Conservation (phyloP, 2,797 vertebrate genomes). For the Nyctalus aviator region DNA sequence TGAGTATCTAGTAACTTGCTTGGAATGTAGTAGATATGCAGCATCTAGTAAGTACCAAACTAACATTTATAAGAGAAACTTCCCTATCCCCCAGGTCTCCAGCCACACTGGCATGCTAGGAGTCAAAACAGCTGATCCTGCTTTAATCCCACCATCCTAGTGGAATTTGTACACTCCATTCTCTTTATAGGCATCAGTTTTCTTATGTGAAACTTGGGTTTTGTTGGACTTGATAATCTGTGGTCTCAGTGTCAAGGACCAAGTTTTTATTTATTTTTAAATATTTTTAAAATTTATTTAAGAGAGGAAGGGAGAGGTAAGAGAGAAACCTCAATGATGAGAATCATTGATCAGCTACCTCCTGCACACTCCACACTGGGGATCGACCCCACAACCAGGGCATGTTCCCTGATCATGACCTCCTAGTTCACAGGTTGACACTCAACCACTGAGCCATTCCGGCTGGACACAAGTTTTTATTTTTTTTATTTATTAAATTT, state of each 20-base stretch:
- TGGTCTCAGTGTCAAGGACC: background rate
- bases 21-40: background rate
- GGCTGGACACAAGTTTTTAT: constrained; percentile 2
- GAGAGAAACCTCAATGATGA: no score
- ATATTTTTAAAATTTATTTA: no score
- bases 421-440: no score
- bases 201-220: constrained; percentile 32
- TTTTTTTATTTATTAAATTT: no score
- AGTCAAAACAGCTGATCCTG: background rate
- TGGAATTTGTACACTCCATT: background rate
- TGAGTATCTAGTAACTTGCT: background rate
- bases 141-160: background rate
- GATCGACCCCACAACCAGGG: no score
- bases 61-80: background rate
- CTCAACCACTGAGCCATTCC: no score
- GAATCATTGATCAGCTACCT: no score
- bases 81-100: background rate
- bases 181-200: background rate
- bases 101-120: background rate
- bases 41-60: background rate
- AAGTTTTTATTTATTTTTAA: constrained; percentile 14
- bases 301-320: no score
- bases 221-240: background rate
- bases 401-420: no score
- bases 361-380: no score